Base-by-base conservation (phyloP, 2,797 vertebrate genomes). In the Aulostomus chinensis region DNA sequence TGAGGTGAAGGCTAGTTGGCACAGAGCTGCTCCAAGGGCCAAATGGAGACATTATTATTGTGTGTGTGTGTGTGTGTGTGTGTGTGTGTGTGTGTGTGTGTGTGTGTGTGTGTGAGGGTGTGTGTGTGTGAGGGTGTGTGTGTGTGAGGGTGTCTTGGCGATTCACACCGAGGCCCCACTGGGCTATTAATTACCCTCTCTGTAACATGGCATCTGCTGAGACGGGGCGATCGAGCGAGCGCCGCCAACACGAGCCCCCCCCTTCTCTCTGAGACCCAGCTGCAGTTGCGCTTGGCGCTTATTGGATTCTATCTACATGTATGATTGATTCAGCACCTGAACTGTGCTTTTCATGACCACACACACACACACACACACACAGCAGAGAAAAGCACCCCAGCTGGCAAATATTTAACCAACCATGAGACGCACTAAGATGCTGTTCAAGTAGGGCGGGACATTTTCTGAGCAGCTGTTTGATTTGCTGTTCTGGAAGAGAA, bases 131-230 rank as follows among this genome's bases (percentile, higher is more conserved):
- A 58, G 59, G 57, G 49, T 40, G 39, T 59, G 47, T 58, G 61
- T 45, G 54, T 55, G 31, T 60, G n/a, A n/a, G n/a, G n/a, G n/a
- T n/a, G n/a, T n/a, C n/a, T n/a, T n/a, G n/a, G n/a, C n/a, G 65
- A 85, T 86, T 78, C 65, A 60, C 71, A 65, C 64, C 60, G 65
- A 40, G 67, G 80, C 84, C 85, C 77, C 86, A 81, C 81, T 77
- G 80, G 79, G 67, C 89, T 92, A 90, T 94, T 95, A 94, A 94
- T 96, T 93, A 94, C 92, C 94, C 92, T 91, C 92, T 93, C 76
- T 94, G 92, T 94, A 92, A 88, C 90, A 85, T 90, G 86, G 90
- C 83, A 85, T 92, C 92, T 94, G 93, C 91, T 84, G 80, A 83
- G 80, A 85, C 24, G 37, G 59, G 58, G 39, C 21, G 64, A 59